Percentiles rank a stretch among this genome's conserved stretches.
phyloP scores from a whole-genome alignment of 2,888 invertebrate genomes.

The Linyphia triangularis region DNA sequence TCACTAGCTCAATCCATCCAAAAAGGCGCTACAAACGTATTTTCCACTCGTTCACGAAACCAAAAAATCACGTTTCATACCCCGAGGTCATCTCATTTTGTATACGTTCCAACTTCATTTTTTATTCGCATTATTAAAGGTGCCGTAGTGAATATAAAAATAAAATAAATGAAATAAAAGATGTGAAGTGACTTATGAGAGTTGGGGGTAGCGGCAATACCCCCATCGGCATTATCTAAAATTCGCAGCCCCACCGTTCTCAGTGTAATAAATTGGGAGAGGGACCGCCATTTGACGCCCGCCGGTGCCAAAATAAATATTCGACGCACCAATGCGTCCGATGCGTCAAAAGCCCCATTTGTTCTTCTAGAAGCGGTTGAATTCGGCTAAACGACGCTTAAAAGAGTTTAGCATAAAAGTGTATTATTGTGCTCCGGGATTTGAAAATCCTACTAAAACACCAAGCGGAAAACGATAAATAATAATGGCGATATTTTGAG shows the following conservation, averaged over 20 bases:
- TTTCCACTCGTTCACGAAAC: neutral
- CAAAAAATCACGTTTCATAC: slow-evolving; percentile 19
- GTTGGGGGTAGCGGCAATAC: slow-evolving; percentile 20
- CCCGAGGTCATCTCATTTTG: slow-evolving; percentile 24
- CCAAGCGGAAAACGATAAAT: slow-evolving; percentile 21
- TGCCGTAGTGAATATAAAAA: slow-evolving; percentile 13
- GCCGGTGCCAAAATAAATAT: slow-evolving; percentile 66
- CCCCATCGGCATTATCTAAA: slow-evolving; percentile 63
- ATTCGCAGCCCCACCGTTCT: slow-evolving; percentile 46
- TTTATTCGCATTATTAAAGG: neutral
- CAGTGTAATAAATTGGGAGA: slow-evolving; percentile 60
- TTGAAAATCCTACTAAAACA: slow-evolving; percentile 9
- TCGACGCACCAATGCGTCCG: slow-evolving; percentile 57
- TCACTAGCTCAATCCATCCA: no score
- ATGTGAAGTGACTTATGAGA: slow-evolving; percentile 52
- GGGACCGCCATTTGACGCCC: slow-evolving; percentile 55
- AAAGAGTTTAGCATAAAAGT: slow-evolving; percentile 58
- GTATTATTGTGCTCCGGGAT: neutral
- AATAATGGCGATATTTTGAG: neutral
- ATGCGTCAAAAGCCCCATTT: slow-evolving; percentile 57
- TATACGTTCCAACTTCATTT: neutral
- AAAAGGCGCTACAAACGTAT: neutral
- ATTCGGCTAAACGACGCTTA: slow-evolving; percentile 50
- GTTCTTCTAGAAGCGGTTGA: slow-evolving; percentile 35
- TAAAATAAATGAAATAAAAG: slow-evolving; percentile 21